phyloP scores from a whole-genome alignment of 1,140 invertebrate genomes.

The Coptotermes formosanus region DNA sequence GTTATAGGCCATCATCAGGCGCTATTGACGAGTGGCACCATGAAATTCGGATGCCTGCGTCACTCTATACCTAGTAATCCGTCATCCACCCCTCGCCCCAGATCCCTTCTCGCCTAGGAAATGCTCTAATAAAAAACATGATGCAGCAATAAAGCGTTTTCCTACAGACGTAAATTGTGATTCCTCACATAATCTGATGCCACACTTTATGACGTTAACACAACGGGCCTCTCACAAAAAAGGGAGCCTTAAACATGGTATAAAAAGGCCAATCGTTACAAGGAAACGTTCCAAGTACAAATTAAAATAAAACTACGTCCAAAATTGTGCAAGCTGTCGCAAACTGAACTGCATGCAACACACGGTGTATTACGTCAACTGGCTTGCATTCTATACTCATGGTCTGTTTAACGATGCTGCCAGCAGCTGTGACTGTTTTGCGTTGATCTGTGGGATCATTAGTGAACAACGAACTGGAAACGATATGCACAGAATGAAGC shows the following conservation, averaged over 20 bases:
- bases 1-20: conserved; percentile 7
- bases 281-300: background rate
- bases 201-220: background rate
- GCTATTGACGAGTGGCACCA: conserved; percentile 27
- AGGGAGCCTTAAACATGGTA: background rate
- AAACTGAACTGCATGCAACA: background rate
- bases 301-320: background rate
- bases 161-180: conserved; percentile 11
- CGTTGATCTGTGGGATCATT: too few relatives aligned
- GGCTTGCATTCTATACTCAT: too few relatives aligned
- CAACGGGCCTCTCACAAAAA: background rate
- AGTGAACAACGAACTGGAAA: too few relatives aligned
- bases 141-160: conserved; percentile 6
- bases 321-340: background rate
- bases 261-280: background rate
- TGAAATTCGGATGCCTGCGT: conserved; percentile 14
- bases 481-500: too few relatives aligned
- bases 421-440: too few relatives aligned
- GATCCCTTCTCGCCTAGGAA: background rate
- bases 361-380: too few relatives aligned
- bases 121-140: background rate
- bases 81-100: conserved; percentile 19
- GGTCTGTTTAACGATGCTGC: background rate
- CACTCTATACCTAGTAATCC: conserved; percentile 23
- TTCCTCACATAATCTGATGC: background rate